Evolutionary conservation across 2,113 vertebrate genomes (phyloP).

Genomic region (Phalacrocorax carbo): DNA sequence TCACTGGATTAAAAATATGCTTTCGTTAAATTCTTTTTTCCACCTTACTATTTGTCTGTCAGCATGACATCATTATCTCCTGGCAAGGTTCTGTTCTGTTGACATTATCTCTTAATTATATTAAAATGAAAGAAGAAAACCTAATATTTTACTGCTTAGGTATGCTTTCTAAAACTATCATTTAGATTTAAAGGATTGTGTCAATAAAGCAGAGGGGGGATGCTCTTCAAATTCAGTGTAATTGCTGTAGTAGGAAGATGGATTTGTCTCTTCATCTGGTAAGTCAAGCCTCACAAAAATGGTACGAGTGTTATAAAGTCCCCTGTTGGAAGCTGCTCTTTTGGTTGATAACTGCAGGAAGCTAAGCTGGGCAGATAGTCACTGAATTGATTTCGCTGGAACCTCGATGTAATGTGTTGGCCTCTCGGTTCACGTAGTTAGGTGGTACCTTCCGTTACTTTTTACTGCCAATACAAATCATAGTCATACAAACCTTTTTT

Average conservation of each 20-base stretch:
- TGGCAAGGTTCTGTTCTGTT: conserved; percentile 33
- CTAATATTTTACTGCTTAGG: not conserved
- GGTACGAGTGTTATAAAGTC: not conserved
- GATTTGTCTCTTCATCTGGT: not conserved
- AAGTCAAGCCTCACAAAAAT: not conserved
- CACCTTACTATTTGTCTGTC: conserved; percentile 37
- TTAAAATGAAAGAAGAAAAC: conserved; percentile 14
- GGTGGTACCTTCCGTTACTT: not conserved
- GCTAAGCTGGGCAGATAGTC: not conserved
- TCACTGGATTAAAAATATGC: not conserved
- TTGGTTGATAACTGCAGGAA: not conserved
- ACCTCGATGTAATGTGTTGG: not conserved
- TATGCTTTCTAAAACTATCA: not conserved
- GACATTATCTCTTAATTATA: conserved; percentile 56
- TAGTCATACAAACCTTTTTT: no score
- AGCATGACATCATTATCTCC: conserved; percentile 50
- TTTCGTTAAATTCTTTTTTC: conserved; percentile 6
- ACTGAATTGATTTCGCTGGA: not conserved
- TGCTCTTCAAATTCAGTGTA: not conserved
- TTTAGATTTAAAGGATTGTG: conserved; percentile 3
- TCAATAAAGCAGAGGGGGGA: not conserved
- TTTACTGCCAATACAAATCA: not conserved
- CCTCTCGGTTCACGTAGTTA: not conserved
- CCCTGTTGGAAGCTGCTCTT: not conserved
- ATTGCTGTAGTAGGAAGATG: not conserved